Conservation (phyloP, 1,140 invertebrate species). For the Alviniconcha marisindica region DNA sequence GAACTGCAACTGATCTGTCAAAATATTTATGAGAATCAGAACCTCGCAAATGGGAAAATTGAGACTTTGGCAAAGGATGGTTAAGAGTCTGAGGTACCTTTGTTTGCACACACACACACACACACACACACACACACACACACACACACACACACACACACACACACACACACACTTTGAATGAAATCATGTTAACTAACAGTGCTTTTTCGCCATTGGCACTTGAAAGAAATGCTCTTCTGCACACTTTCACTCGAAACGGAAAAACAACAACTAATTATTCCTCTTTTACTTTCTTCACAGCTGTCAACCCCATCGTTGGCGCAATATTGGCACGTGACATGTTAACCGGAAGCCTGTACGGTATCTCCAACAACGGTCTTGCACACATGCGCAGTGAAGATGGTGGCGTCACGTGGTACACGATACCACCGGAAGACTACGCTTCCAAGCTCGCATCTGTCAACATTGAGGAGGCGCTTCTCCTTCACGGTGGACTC, state of each 20-base stretch:
- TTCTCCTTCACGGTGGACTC: background rate
- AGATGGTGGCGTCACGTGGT: slow-evolving; percentile 31
- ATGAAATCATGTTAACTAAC: too few species aligned
- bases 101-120: slow-evolving; percentile 4
- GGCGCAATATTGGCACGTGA: slow-evolving; percentile 18
- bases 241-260: too few species aligned
- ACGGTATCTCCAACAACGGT: slow-evolving; percentile 40
- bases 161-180: too few species aligned
- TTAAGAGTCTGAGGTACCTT: too few species aligned
- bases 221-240: too few species aligned
- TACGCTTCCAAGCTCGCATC: background rate
- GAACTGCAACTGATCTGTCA: too few species aligned
- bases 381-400: slow-evolving; percentile 29
- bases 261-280: too few species aligned
- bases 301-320: slow-evolving; percentile 32
- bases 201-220: too few species aligned
- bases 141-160: background rate
- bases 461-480: background rate
- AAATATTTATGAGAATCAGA: too few species aligned
- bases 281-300: background rate
- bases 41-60: too few species aligned
- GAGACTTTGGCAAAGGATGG: too few species aligned
- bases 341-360: slow-evolving; percentile 6
- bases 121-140: slow-evolving; percentile 9
- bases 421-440: background rate